phyloP scores from a whole-genome alignment of 2,888 invertebrate species.

The Eurytoma adleriae region DNA sequence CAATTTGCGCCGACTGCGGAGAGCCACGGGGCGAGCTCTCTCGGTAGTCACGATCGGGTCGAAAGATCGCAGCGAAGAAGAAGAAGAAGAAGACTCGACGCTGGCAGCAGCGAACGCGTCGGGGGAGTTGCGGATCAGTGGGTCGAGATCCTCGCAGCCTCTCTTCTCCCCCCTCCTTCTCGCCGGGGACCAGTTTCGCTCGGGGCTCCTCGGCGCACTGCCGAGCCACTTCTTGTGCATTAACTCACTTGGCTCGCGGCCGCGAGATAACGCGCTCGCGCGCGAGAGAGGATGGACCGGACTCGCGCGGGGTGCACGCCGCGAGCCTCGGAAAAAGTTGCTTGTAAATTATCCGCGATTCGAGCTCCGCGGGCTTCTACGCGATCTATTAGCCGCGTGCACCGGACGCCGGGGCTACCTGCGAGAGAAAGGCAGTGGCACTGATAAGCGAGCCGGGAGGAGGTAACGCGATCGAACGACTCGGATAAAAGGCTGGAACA shows the following conservation, averaged over 20 bases:
- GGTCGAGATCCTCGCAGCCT: constrained; percentile 46
- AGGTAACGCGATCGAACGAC: not conserved
- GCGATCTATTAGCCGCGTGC: no score
- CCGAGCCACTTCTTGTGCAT: constrained; percentile 10
- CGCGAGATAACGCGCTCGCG: constrained; percentile 11
- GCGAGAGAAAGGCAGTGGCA: not conserved
- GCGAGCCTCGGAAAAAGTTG: not conserved
- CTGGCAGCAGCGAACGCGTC: constrained; percentile 24
- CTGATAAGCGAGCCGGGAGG: no score
- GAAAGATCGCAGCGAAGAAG: constrained; percentile 7
- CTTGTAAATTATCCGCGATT: no score
- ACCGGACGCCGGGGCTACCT: not conserved
- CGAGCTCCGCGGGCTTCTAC: no score
- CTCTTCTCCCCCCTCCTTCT: not conserved
- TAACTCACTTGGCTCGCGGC: not conserved
- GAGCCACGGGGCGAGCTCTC: constrained; percentile 9
- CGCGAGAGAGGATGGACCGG: not conserved
- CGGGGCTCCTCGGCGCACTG: not conserved
- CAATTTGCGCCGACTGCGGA: constrained; percentile 33
- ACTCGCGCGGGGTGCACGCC: not conserved
- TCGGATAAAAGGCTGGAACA: not conserved
- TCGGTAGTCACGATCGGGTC: not conserved
- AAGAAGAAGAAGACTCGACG: constrained; percentile 28
- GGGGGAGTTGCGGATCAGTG: constrained; percentile 63
- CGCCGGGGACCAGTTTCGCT: constrained; percentile 40